Evolutionary conservation across 2,797 vertebrate genomes (phyloP).

Genomic region (Centroberyx gerrardi): DNA sequence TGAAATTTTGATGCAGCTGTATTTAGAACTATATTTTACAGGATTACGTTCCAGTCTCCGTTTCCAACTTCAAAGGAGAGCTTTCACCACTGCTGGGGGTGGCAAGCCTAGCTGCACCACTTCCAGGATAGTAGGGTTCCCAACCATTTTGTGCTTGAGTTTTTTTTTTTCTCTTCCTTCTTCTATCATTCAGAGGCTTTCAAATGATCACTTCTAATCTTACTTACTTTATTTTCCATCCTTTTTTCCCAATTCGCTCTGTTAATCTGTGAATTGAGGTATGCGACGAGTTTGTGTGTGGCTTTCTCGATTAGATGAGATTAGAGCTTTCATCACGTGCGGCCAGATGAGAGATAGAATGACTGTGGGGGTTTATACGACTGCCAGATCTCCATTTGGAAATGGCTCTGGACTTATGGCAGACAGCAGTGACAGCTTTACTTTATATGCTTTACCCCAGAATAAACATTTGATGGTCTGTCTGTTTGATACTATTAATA

Average conservation of each 20-base stretch:
- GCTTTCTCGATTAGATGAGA: conserved; percentile 64
- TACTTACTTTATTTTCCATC: conserved; percentile 62
- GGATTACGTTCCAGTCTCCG: conserved; percentile 81
- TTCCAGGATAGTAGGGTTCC: conserved; percentile 41
- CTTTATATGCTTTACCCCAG: neutral
- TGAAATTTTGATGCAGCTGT: conserved; percentile 83
- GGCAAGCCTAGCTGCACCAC: conserved; percentile 17
- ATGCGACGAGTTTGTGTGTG: conserved; percentile 44
- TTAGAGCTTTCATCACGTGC: conserved; percentile 66
- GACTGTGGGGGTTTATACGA: conserved; percentile 15
- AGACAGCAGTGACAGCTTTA: conserved; percentile 23
- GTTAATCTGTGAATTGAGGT: conserved; percentile 65
- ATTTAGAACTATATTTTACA: conserved; percentile 82
- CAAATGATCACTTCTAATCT: conserved; percentile 63
- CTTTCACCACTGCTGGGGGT: conserved; percentile 76
- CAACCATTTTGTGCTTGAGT: conserved; percentile 18
- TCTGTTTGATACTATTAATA: conserved; percentile 27
- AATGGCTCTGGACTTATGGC: conserved; percentile 14
- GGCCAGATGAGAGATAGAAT: conserved; percentile 52
- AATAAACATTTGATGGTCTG: conserved; percentile 41
- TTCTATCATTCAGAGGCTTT: conserved; percentile 50
- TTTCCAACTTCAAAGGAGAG: conserved; percentile 83
- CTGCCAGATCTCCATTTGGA: conserved; percentile 23
- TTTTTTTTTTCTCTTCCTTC: neutral
- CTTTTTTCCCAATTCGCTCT: conserved; percentile 42